These are phyloP conservation scores for Solea solea DNA, from an alignment of 2,113 vertebrate species.

Conservation along the genomic window DNA sequence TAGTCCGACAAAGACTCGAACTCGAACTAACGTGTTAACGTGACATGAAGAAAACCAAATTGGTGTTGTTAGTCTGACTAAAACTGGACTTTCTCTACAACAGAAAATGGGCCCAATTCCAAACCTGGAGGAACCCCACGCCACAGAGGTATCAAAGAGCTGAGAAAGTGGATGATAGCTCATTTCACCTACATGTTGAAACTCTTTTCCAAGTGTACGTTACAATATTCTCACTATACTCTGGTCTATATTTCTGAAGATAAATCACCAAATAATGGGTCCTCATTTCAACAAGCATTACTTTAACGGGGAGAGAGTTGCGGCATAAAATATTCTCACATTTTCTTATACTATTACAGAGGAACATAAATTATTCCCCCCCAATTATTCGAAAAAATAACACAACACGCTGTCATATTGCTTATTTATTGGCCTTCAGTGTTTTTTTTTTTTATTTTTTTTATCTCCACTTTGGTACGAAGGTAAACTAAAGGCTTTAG, in stretches of 20 bases:
- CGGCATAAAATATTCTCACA: constrained; percentile 1
- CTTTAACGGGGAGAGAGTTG: constrained; percentile 9
- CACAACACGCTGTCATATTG: constrained; percentile 38
- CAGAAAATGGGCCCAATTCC: neutral
- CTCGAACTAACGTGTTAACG: too few relatives aligned
- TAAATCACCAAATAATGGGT: neutral
- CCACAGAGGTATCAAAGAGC: neutral
- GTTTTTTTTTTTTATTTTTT: constrained; percentile 4
- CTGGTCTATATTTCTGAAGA: constrained; percentile 2
- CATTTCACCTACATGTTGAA: too few relatives aligned
- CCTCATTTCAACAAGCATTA: neutral
- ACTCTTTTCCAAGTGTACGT: neutral
- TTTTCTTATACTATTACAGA: neutral
- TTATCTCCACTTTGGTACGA: neutral
- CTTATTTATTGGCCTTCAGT: constrained; percentile 41
- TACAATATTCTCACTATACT: neutral
- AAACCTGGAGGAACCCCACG: neutral
- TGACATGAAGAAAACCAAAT: too few relatives aligned
- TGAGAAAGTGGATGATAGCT: neutral
- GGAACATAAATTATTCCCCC: neutral
- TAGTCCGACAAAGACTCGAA: too few relatives aligned
- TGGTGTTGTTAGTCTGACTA: too few relatives aligned
- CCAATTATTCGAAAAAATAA: constrained; percentile 8
- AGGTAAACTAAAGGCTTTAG: constrained; percentile 27
- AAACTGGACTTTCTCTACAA: neutral